These are phyloP conservation scores for Alviniconcha strummeri DNA, from an alignment of 2,888 invertebrate genomes.

Conservation along the genomic window DNA sequence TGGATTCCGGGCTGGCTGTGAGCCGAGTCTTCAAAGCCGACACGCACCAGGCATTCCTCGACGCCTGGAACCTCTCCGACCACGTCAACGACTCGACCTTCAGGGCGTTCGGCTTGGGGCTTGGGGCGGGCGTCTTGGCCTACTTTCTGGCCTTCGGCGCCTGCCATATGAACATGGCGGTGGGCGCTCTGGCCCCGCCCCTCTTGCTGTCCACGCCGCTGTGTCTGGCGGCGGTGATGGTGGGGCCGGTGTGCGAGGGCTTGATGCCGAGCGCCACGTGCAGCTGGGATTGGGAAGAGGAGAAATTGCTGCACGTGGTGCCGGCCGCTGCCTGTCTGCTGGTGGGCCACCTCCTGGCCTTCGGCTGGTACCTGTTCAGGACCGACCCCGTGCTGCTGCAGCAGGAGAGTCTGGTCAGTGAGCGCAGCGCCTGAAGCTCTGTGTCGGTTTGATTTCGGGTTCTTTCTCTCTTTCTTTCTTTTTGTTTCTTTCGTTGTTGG, in stretches of 20 bases:
- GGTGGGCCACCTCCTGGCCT: constrained; percentile 52
- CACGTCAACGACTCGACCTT: constrained; percentile 17
- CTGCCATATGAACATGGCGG: constrained; percentile 62
- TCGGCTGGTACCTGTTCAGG: constrained; percentile 49
- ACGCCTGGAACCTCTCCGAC: constrained; percentile 36
- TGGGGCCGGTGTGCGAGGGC: constrained; percentile 33
- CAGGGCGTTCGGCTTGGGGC: constrained; percentile 26
- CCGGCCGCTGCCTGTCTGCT: constrained; percentile 39
- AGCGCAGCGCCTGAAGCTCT: neutral
- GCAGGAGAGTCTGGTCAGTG: constrained; percentile 27
- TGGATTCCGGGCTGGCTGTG: constrained; percentile 40
- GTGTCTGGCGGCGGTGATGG: constrained; percentile 42
- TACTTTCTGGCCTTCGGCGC: constrained; percentile 51
- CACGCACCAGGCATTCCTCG: constrained; percentile 34
- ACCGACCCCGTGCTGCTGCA: constrained; percentile 53
- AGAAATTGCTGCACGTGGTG: constrained; percentile 16
- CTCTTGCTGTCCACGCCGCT: constrained; percentile 48
- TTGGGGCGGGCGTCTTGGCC: constrained; percentile 28
- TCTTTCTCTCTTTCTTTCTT: too few species aligned
- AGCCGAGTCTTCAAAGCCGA: constrained; percentile 19
- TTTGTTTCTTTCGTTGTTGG: too few species aligned
- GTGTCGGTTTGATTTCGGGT: neutral
- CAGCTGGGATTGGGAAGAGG: neutral
- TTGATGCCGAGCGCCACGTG: constrained; percentile 25
- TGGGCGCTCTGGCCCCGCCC: constrained; percentile 48